Base-by-base conservation (phyloP, 2,113 vertebrate species). In the Xenus cinereus region DNA sequence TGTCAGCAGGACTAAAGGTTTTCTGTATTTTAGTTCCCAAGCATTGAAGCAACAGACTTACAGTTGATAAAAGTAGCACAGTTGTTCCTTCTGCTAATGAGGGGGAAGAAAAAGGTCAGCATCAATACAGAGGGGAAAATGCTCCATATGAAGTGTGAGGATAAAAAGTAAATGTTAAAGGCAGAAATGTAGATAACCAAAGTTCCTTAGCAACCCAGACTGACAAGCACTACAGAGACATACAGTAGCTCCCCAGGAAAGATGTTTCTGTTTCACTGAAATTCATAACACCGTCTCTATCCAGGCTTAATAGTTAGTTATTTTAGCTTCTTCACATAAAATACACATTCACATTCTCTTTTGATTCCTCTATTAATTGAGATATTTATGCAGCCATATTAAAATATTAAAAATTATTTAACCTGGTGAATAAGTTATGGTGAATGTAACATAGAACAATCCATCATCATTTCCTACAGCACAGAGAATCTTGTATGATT, bases 61-160 rank as follows among this genome's bases (percentile, higher is more conserved):
- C 5, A 53, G 64, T 28, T 66, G 69, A 89, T 73, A 91, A 84
- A 76, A 53, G 62, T 32, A 72, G 73, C 89, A 82, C 41, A 57
- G 85, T 50, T 97, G 77, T 69, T 92, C 14, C 80, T 81, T 89
- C 69, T 87, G 37, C 80, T 96, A 96, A 97, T 79, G 60, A 93
- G 76, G 7, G 46, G 54, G 48, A 93, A 89, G 80, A 14, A 84
- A 93, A 95, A 96, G 94, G 86, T 96, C 94, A 95, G 32, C 62
- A 41, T 78, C 85, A 82, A 86, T 79, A 73, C 12, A 85, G 43
- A 88, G 56, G n/a, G 28, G 56, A 88, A 95, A 95, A 90, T 4
- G 11, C 50, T 95, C 63, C n/a, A 11, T 45, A 20, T 80, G 75
- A 89, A 85, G 50, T 48, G 53, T 12, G 9, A 77, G 57, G 63